A percentile compares a stretch with the other conserved stretches of the same genome.
phyloP scores from a whole-genome alignment of 2,797 vertebrate genomes.

The Squalus acanthias region DNA sequence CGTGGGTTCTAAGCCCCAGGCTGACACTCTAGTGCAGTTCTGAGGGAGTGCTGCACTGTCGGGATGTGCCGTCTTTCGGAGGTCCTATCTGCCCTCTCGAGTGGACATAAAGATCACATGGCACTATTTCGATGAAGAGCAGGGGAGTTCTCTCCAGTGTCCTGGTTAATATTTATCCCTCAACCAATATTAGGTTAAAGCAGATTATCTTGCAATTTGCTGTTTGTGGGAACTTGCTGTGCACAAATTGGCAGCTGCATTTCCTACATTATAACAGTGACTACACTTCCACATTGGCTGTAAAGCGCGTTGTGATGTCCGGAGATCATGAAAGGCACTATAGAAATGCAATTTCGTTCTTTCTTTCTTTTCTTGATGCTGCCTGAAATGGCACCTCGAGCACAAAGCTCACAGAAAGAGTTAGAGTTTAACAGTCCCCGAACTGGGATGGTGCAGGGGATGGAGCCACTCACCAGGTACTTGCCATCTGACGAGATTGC shows the following conservation, averaged over 20 bases:
- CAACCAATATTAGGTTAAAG: not conserved
- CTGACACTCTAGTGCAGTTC: not conserved
- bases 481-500: conserved; percentile 86
- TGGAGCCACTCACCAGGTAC: conserved; percentile 70
- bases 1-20: not conserved
- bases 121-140: not conserved
- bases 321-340: not conserved
- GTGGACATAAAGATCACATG: not conserved
- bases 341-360: not conserved
- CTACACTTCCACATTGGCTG: not conserved
- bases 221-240: not conserved
- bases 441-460: not conserved
- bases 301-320: not conserved
- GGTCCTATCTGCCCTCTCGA: not conserved
- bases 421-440: not conserved
- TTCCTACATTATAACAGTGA: not conserved
- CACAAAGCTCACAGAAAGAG: not conserved
- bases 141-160: not conserved
- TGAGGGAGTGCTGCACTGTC: not conserved
- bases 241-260: not conserved
- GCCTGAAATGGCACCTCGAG: not conserved
- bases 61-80: not conserved
- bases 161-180: not conserved
- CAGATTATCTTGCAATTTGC: not conserved
- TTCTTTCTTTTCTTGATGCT: not conserved